Conservation (phyloP, 1,140 invertebrate genomes). For the Dendrolimus kikuchii region DNA sequence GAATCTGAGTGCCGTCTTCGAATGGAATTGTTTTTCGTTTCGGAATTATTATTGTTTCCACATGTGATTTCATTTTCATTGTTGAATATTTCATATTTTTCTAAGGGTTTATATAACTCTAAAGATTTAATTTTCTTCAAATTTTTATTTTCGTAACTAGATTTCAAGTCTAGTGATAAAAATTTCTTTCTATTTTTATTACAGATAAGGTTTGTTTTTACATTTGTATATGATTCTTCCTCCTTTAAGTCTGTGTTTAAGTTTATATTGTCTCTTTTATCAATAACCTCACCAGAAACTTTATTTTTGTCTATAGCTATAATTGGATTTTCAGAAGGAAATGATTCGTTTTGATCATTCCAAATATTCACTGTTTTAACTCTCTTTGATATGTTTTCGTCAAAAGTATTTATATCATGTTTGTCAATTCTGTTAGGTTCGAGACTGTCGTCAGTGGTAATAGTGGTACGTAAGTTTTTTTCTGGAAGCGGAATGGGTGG, state of each 20-base stretch:
- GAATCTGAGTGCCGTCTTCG: conserved; percentile 35
- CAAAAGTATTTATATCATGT: too few species aligned
- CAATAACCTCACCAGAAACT: too few species aligned
- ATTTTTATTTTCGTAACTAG: conserved; percentile 27
- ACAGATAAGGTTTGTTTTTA: neutral
- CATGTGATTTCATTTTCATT: conserved; percentile 3
- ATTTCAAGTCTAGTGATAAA: conserved; percentile 42
- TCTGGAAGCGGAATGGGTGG: conserved; percentile 12
- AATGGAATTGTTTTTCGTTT: conserved; percentile 14
- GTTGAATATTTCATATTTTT: neutral
- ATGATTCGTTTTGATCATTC: too few species aligned
- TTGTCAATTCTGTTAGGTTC: too few species aligned
- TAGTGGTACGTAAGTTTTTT: neutral
- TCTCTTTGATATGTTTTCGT: too few species aligned
- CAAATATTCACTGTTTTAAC: too few species aligned
- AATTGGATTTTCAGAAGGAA: too few species aligned
- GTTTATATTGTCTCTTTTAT: too few species aligned
- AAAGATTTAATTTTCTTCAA: conserved; percentile 2
- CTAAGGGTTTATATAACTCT: conserved; percentile 1
- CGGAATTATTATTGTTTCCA: conserved; percentile 6
- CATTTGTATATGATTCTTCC: neutral
- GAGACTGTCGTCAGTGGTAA: too few species aligned
- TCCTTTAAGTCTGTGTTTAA: too few species aligned
- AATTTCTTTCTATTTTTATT: conserved; percentile 29
- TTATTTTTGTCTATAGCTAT: too few species aligned